Evolutionary conservation across 2,888 invertebrate genomes (phyloP).

Genomic region (Pollenia angustigena): DNA sequence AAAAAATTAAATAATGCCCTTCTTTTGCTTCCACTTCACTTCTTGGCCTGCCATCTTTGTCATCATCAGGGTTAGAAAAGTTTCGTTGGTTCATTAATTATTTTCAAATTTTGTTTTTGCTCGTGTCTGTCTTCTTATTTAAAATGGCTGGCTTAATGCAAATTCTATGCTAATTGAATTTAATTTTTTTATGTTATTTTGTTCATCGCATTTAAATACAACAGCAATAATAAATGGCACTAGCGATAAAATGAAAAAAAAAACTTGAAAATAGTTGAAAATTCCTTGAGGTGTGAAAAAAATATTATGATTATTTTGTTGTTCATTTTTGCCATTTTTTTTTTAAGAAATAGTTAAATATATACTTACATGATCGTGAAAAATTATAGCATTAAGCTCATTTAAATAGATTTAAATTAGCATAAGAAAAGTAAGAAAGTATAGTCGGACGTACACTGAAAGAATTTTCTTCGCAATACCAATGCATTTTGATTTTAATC

Average conservation of each 20-base stretch:
- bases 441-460: no score
- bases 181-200: slow-evolving; percentile 18
- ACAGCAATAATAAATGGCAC: slow-evolving; percentile 46
- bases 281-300: slow-evolving; percentile 52
- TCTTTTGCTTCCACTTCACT: slow-evolving; percentile 34
- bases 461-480: no score
- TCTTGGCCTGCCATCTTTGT: slow-evolving; percentile 39
- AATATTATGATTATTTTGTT: slow-evolving; percentile 21
- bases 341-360: slow-evolving; percentile 13
- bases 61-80: slow-evolving; percentile 55
- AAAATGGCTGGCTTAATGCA: slow-evolving; percentile 76
- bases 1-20: slow-evolving; percentile 1
- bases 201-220: slow-evolving; percentile 21
- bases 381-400: background rate
- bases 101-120: slow-evolving; percentile 35
- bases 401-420: no score
- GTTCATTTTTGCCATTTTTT: background rate
- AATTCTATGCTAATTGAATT: slow-evolving; percentile 81
- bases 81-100: slow-evolving; percentile 67
- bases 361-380: background rate
- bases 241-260: background rate
- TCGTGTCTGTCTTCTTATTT: slow-evolving; percentile 59
- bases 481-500: no score
- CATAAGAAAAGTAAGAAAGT: no score
- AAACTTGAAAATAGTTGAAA: slow-evolving; percentile 33